Evolutionary conservation across 1,140 invertebrate species (phyloP).

Genomic region (Drosophila lacertosa): DNA sequence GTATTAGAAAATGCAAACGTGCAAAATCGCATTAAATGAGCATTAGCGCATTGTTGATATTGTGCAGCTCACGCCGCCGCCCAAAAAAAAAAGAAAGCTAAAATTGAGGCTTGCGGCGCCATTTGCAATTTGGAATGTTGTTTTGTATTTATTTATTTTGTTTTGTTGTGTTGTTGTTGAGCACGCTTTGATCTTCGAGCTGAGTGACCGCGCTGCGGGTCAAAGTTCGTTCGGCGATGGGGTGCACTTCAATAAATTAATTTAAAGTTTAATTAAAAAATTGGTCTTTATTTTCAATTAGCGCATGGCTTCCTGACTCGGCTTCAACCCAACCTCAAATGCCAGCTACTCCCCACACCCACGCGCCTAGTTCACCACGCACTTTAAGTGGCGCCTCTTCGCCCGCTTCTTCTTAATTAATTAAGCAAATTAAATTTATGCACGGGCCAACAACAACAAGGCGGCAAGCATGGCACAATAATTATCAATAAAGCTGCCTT

Average conservation of each 20-base stretch:
- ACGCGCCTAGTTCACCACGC: neutral
- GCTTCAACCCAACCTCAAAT: neutral
- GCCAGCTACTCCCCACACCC: neutral
- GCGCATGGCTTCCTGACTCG: conserved; percentile 34
- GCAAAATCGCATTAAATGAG: conserved; percentile 80
- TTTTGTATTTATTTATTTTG: neutral
- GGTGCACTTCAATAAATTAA: conserved; percentile 79
- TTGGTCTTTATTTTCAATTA: conserved; percentile 81
- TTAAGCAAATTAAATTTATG: conserved; percentile 81
- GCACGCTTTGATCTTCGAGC: conserved; percentile 50
- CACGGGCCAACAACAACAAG: conserved; percentile 44
- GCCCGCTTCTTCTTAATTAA: conserved; percentile 74
- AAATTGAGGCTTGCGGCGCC: conserved; percentile 12
- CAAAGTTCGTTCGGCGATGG: conserved; percentile 47
- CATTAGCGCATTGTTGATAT: conserved; percentile 77
- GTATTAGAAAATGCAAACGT: conserved; percentile 75
- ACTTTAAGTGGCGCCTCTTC: conserved; percentile 34
- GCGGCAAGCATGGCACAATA: conserved; percentile 68
- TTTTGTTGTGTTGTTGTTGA: neutral
- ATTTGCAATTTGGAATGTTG: conserved; percentile 36
- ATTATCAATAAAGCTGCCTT: conserved; percentile 76
- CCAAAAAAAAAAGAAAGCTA: neutral
- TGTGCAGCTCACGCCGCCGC: conserved; percentile 26
- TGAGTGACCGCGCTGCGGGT: conserved; percentile 58
- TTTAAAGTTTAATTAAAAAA: conserved; percentile 82